Evolutionary conservation across 2,797 vertebrate species (phyloP).

Genomic region (Cirrhinus mrigala): DNA sequence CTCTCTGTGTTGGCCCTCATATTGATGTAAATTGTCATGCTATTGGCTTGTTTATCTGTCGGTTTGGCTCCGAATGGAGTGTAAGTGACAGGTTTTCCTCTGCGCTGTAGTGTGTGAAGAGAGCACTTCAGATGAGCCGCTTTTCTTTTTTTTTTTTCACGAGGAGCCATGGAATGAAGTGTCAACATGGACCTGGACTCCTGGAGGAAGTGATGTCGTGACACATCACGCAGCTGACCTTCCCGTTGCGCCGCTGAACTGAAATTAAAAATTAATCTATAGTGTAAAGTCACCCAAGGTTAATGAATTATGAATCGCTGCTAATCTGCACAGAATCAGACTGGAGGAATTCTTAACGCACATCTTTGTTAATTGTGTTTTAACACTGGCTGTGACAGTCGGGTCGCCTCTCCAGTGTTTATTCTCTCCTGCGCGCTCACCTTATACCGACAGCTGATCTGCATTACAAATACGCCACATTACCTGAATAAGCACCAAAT

Average conservation of each 20-base stretch:
- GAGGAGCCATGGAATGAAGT: constrained; percentile 11
- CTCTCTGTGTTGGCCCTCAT: background rate
- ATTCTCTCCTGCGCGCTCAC: constrained; percentile 2
- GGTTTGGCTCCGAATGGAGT: constrained; percentile 24
- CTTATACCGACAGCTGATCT: constrained; percentile 16
- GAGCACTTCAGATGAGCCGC: background rate
- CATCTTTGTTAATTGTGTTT: constrained; percentile 56
- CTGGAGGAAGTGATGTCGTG: constrained; percentile 32
- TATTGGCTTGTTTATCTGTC: constrained; percentile 36
- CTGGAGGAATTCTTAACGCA: constrained; percentile 55
- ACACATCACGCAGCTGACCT: constrained; percentile 52
- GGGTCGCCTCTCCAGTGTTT: constrained; percentile 23
- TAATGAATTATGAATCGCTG: constrained; percentile 59
- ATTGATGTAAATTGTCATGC: constrained; percentile 34
- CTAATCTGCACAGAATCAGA: constrained; percentile 61
- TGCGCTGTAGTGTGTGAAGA: background rate
- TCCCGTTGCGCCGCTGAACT: constrained; percentile 32
- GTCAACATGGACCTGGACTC: constrained; percentile 28
- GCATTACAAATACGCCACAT: constrained; percentile 14
- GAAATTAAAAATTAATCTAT: constrained; percentile 61
- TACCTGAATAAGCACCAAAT: background rate
- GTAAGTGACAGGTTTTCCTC: constrained; percentile 24
- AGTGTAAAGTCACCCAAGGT: constrained; percentile 59
- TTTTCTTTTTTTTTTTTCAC: background rate
- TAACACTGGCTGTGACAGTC: constrained; percentile 51